Conservation (phyloP, 2,797 vertebrate species). For the Pempheris klunzingeri region DNA sequence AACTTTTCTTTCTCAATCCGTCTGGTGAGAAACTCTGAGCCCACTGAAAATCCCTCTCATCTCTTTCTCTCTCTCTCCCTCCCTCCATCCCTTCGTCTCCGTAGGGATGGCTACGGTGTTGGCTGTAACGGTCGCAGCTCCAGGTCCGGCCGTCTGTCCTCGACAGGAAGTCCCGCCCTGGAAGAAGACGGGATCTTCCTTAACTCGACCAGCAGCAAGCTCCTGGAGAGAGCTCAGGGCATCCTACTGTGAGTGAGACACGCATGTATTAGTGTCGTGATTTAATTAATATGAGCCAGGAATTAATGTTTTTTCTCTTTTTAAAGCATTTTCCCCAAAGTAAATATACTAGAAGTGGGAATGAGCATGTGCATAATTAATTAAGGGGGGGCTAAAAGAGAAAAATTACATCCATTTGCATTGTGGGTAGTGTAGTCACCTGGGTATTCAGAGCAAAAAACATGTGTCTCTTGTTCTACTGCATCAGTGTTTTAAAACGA, state of each 20-base stretch:
- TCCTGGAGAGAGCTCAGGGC: constrained; percentile 96
- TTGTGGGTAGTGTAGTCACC: constrained; percentile 4
- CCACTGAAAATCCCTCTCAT: neutral
- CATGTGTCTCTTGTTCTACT: neutral
- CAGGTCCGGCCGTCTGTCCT: constrained; percentile 83
- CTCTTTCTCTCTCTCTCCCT: neutral
- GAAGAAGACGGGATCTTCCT: constrained; percentile 96
- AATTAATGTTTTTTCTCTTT: neutral
- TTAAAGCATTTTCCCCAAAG: too few relatives aligned
- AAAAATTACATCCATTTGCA: neutral
- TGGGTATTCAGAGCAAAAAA: neutral
- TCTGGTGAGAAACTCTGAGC: too few relatives aligned
- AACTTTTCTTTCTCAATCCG: neutral
- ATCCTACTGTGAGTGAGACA: constrained; percentile 83
- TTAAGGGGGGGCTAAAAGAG: too few relatives aligned
- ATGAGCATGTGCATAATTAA: neutral
- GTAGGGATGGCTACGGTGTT: constrained; percentile 79
- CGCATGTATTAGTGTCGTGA: neutral
- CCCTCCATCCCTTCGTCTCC: too few relatives aligned
- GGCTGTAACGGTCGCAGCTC: constrained; percentile 89
- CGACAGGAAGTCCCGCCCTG: constrained; percentile 81
- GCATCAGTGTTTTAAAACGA: neutral
- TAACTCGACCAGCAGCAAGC: constrained; percentile 92
- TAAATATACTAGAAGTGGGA: neutral
- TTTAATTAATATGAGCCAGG: neutral